Base-by-base conservation (phyloP, 2,113 vertebrate species). In the Gymnorhina tibicen region DNA sequence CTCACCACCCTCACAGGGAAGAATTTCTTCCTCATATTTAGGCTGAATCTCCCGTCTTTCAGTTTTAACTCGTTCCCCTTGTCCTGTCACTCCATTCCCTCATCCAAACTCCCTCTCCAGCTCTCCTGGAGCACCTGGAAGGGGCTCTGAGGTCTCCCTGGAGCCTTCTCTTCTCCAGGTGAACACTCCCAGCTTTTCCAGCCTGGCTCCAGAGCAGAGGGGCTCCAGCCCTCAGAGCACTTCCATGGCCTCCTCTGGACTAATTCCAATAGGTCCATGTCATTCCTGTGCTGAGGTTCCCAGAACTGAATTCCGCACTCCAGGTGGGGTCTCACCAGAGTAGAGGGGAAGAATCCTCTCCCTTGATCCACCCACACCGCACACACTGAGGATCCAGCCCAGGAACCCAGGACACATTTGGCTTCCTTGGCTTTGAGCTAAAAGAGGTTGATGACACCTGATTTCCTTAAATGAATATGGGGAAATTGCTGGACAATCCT, bases 231-330 rank as follows among this genome's bases (percentile, higher is more conserved):
- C 33, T 2, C 1, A 0, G 13, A 78, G 2, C 35, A 64, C 28
- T 3, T 50, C 16, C 0, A 0, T 2, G 3, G 8, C 19, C 7
- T 70, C 1, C 1, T 88, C 22, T 55, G 41, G 11, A 8, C 7
- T 35, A 1, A 2, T 8, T 63, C n/a, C 73, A 59, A 11, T 28
- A 74, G 17, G 3, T 49, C n/a, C 13, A 6, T 0, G 2, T 27
- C 4, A 11, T 13, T 49, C 13, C 18, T 55, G 4, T 69, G 3
- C 26, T 59, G 59, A 21, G 11, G 28, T 26, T 5, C 10, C 21
- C 68, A 35, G 52, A 42, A 7, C 1, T 75, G 50, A 39, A 22
- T 1, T 4, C 42, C 58, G 27, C 2, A 2, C n/a, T 63, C 3
- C 73, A 67, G n/a, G 7, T 4, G 5, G 5, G 20, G 10, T 69